Evolutionary conservation across 2,888 invertebrate genomes (phyloP), one percentile per base, ranked within the genome.

Genomic region (Masnerella sp.): DNA sequence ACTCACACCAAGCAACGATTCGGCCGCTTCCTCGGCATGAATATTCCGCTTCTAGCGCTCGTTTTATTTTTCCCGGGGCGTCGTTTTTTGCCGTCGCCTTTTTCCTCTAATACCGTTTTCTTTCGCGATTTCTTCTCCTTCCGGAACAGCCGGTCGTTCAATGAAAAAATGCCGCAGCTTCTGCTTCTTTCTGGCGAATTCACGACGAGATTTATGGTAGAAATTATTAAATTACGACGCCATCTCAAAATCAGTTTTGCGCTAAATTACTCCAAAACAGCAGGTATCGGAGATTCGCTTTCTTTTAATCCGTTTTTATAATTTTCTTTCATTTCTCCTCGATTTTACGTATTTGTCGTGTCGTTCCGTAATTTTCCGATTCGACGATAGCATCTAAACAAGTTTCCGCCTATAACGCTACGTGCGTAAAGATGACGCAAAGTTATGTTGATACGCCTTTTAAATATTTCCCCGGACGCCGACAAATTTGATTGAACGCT

Each of bases 11-110:
- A 45, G 72, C 72, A 69, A 69, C 75, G 56, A 75, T 72, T 73
- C 58, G 56, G 56, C 69, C 52, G 40, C 43, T 59, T 68, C 45
- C 32, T 56, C 61, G 51, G 30, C 69, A 72, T 72, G 72, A 75
- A 72, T 72, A 75, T 75, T 75, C 75, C 56, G 54, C 54, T 70
- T 75, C 47, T 58, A 20, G 61, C 69, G 45, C 75, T 62, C 45
- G 36, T 65, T 58, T 36, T 62, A 22, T 52, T 56, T 40, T 56
- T 49, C 58, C 40, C 51, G 65, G 54, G 43, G 30, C 30, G 9
- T 22, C 56, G 34, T 52, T 76, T 47, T 54, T 49, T 67, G 47
- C 34, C 14, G 25, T 15, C 49, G 52, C 54, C 52, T 32, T 68
- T 58, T 56, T 45, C 38, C 40, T 30, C 25, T 52, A 43, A 54